These are phyloP conservation scores for Porites divaricata DNA, from an alignment of 92 coral and sea anemone genomes.

Conservation along the genomic window DNA sequence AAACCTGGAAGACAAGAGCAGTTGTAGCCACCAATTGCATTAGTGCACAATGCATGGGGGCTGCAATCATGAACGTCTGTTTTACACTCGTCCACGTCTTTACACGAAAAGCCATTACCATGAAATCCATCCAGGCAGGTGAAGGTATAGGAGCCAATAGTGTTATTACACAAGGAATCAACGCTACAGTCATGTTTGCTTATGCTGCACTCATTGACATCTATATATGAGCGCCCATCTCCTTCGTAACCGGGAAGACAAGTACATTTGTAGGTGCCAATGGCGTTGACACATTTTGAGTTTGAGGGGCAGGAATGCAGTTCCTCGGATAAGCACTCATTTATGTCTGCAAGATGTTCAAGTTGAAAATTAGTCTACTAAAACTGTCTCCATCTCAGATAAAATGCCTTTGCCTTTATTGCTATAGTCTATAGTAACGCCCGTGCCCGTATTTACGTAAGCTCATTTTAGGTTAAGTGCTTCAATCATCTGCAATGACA, in stretches of 20 bases:
- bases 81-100: slow-evolving; percentile 1
- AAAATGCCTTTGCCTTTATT: no score
- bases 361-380: no score
- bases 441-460: no score
- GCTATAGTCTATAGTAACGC: no score
- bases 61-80: not conserved
- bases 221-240: not conserved
- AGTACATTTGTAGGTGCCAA: not conserved
- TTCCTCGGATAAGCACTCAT: not conserved
- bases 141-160: not conserved
- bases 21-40: not conserved
- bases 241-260: not conserved
- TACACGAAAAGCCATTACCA: slow-evolving; percentile 5
- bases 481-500: no score
- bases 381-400: no score
- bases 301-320: not conserved
- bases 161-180: slow-evolving; percentile 4
- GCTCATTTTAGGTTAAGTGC: no score
- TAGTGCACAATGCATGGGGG: not conserved
- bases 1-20: slow-evolving; percentile 2
- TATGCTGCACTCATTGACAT: not conserved
- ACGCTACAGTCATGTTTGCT: not conserved
- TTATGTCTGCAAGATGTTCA: not conserved
- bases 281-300: not conserved
- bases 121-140: not conserved